Conservation (phyloP, 2,797 vertebrate species). For the Smutsia gigantea region DNA sequence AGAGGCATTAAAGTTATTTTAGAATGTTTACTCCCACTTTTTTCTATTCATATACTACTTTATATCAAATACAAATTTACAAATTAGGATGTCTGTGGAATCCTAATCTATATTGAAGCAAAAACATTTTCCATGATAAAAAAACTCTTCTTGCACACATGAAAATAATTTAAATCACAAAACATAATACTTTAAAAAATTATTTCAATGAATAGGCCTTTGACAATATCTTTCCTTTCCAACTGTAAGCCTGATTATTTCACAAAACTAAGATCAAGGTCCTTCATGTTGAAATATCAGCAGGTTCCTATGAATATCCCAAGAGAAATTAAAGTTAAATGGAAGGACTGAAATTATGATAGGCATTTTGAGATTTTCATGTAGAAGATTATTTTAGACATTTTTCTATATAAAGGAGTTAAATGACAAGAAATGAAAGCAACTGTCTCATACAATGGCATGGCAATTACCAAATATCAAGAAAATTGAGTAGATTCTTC, state of each 20-base stretch:
- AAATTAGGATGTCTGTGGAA: not conserved
- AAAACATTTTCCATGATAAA: not conserved
- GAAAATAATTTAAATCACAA: constrained; percentile 13
- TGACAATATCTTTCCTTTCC: not conserved
- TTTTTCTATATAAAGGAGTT: not conserved
- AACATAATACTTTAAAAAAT: not conserved
- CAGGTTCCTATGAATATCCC: not conserved
- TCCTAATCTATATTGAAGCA: not conserved
- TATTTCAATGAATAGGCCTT: not conserved
- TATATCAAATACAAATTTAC: not conserved
- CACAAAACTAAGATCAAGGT: not conserved
- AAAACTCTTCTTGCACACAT: not conserved
- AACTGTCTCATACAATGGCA: not conserved
- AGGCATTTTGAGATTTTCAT: not conserved
- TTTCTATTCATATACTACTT: not conserved
- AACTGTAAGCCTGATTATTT: not conserved
- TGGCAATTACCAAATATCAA: not conserved
- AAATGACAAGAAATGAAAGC: constrained; percentile 7
- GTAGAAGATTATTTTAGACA: not conserved
- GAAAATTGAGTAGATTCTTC: not conserved
- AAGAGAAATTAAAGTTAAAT: not conserved
- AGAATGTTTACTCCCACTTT: not conserved
- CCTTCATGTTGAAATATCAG: not conserved
- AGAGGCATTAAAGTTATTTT: not conserved
- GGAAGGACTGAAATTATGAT: not conserved